Evolutionary conservation across 2,888 invertebrate species (phyloP), one percentile per base, ranked within the genome.

Genomic region (Scaptomyza polygonia): DNA sequence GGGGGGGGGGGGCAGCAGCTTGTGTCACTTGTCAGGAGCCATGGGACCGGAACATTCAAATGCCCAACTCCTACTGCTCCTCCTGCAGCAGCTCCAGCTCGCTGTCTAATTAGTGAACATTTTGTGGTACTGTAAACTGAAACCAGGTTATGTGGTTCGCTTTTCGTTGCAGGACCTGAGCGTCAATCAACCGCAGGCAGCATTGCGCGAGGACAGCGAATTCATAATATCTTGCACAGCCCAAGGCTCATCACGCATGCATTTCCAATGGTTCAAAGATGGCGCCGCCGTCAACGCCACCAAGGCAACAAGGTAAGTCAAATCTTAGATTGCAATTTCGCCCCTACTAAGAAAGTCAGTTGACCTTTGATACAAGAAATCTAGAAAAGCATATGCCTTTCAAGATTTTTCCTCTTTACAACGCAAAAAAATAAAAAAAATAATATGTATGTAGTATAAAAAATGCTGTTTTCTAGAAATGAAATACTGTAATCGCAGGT

Each of bases 211-310:
- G 88, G 95, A 94, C 5, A 95, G 95, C 52, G 95, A 96, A 90
- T 95, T 96, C 86, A 94, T 95, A 80, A 92, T 97, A 72, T 95
- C 95, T 53, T 97, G 97, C 88, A 93, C 94, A 75, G 96, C 96
- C 21, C 94, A 95, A 88, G 96, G 96, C 53, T 96, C 96, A 44
- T 94, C 95, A 0, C 93, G 94, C 73, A 95, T 96, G 88, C 93
- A 93, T 57, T 96, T 96, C 90, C 94, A 94, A 30, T 97, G 96
- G 96, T 96, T 94, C 92, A 97, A 97, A 91, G 96, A 96, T 87
- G 95, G 95, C 5, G 93, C 95, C 73, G 93, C 94, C 77, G 94
- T 96, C 67, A 96, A 96, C 91, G 94, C 95, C 79, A 94, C 95
- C 67, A 94, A 94, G 77, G 94, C 95, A 14, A 94, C 93, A 49